phyloP scores from a whole-genome alignment of 2,113 vertebrate species.

The Odocoileus hemionus region DNA sequence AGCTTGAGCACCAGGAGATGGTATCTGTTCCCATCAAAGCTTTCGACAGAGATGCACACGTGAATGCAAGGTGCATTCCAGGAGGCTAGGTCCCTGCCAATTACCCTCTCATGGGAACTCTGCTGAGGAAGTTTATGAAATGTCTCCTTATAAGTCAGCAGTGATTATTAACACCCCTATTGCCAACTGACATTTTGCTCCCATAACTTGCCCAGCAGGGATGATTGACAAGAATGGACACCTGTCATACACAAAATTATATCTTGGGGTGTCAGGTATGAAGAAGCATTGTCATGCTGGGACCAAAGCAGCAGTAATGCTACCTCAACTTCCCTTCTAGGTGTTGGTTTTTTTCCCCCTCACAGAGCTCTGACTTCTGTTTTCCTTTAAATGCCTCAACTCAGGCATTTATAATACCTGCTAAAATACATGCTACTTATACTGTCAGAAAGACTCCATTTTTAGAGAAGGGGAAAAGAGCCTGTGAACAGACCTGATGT shows the following conservation, averaged over 20 bases:
- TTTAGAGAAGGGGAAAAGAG: background rate
- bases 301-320: conserved; percentile 11
- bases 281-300: background rate
- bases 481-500: background rate
- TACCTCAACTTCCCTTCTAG: background rate
- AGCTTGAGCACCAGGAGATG: conserved; percentile 57
- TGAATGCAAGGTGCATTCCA: conserved; percentile 64
- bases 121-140: conserved; percentile 71
- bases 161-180: conserved; percentile 71
- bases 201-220: conserved; percentile 65
- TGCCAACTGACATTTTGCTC: conserved; percentile 67
- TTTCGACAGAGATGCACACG: conserved; percentile 64
- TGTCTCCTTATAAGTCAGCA: conserved; percentile 63
- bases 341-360: background rate
- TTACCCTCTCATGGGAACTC: conserved; percentile 60
- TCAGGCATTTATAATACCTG: background rate
- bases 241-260: conserved; percentile 42
- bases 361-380: background rate
- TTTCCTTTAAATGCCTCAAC: conserved; percentile 24
- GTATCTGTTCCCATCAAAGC: conserved; percentile 70
- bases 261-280: background rate
- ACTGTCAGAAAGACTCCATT: background rate
- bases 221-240: conserved; percentile 56
- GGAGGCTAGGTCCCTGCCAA: conserved; percentile 51
- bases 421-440: conserved; percentile 1